phyloP scores from a whole-genome alignment of 2,113 vertebrate species.

The Synodontis membranacea region DNA sequence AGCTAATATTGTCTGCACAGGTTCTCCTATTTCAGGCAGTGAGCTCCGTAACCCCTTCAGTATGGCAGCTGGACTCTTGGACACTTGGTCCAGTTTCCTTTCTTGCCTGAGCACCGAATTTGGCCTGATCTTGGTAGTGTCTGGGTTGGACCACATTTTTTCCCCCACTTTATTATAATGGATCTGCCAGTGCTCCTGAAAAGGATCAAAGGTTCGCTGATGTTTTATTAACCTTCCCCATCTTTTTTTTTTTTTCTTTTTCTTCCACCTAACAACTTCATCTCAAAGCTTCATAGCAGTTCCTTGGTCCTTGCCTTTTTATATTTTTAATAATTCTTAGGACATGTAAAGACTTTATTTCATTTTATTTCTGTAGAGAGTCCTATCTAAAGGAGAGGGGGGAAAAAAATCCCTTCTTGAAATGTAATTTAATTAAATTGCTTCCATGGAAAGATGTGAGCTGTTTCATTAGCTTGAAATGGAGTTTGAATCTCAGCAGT shows the following conservation, averaged over 20 bases:
- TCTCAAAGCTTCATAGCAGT: background rate
- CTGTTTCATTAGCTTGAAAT: background rate
- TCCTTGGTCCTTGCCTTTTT: background rate
- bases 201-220: background rate
- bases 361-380: background rate
- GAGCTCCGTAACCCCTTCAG: background rate
- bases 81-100: background rate
- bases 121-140: background rate
- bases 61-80: background rate
- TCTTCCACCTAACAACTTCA: background rate
- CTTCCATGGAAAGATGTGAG: background rate
- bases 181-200: background rate
- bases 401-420: background rate
- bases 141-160: background rate
- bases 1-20: background rate
- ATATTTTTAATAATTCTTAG: background rate
- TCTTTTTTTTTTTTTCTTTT: background rate
- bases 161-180: background rate
- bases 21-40: background rate
- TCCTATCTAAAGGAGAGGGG: background rate
- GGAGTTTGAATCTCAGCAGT: background rate
- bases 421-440: background rate
- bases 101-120: too few species aligned
- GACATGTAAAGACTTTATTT: background rate
- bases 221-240: background rate